Conservation (phyloP, 2,797 vertebrate genomes). For the Acipenser ruthenus region DNA sequence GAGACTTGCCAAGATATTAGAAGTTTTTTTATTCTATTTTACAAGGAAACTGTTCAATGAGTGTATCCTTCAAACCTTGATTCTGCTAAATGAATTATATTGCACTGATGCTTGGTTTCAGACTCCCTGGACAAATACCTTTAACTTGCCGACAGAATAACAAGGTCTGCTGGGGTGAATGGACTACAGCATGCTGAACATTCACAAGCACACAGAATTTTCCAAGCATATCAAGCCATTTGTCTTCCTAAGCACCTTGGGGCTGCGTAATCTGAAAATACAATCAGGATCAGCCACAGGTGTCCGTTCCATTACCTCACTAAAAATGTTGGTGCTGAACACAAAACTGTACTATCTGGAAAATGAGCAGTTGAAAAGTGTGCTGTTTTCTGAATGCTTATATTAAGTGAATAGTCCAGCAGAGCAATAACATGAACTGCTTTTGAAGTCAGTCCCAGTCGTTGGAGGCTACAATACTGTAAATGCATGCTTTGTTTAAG, state of each 20-base stretch:
- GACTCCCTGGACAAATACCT: conserved; percentile 27
- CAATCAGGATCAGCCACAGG: background rate
- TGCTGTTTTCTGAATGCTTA: background rate
- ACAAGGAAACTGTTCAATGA: conserved; percentile 37
- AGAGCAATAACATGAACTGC: background rate
- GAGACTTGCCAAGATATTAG: background rate
- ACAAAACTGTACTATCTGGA: background rate
- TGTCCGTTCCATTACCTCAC: background rate
- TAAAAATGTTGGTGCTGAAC: background rate
- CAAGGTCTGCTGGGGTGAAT: conserved; percentile 32
- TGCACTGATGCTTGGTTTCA: conserved; percentile 20
- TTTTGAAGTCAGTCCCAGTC: too few relatives aligned
- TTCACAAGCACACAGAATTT: background rate
- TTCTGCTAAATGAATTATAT: conserved; percentile 21
- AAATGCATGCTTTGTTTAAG: too few relatives aligned
- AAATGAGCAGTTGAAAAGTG: background rate
- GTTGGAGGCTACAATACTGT: too few relatives aligned
- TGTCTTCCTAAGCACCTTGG: background rate
- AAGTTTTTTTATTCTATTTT: conserved; percentile 23
- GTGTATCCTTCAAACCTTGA: conserved; percentile 19
- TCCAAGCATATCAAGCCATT: background rate
- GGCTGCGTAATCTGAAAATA: background rate
- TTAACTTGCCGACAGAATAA: conserved; percentile 34
- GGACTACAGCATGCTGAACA: background rate
- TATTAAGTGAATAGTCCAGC: background rate